Conservation (phyloP, 2,113 vertebrate genomes). For the Morone chrysops region DNA sequence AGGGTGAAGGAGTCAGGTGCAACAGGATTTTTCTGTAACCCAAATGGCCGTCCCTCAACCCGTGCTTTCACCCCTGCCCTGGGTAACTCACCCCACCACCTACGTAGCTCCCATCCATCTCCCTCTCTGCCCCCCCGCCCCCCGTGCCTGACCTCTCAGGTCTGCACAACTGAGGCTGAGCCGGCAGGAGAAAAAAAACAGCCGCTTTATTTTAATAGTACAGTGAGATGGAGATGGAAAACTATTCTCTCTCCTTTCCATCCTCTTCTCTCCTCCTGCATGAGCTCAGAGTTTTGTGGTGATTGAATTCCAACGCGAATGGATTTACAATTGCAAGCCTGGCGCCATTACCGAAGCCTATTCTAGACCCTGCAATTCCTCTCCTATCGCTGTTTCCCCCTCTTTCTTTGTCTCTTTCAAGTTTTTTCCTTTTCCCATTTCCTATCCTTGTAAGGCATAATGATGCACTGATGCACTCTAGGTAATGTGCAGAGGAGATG, state of each 20-base stretch:
- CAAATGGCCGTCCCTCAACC: not conserved
- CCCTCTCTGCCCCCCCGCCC: not conserved
- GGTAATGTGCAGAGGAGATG: slow-evolving; percentile 70
- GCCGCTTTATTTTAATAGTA: slow-evolving; percentile 28
- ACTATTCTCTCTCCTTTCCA: not conserved
- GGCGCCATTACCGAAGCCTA: slow-evolving; percentile 30
- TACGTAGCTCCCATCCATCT: not conserved
- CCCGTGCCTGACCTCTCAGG: not conserved
- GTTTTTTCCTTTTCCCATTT: slow-evolving; percentile 20
- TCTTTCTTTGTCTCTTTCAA: slow-evolving; percentile 16
- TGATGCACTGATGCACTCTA: slow-evolving; percentile 73
- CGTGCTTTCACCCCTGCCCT: slow-evolving; percentile 24
- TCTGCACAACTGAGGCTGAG: slow-evolving; percentile 16
- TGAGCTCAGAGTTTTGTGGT: slow-evolving; percentile 38
- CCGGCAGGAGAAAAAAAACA: not conserved
- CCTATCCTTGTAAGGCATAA: slow-evolving; percentile 46
- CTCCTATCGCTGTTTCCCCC: slow-evolving; percentile 7
- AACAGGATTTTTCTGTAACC: slow-evolving; percentile 38
- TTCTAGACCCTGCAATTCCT: slow-evolving; percentile 31
- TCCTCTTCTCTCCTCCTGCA: not conserved
- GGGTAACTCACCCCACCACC: slow-evolving; percentile 6
- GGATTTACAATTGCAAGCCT: slow-evolving; percentile 65
- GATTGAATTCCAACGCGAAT: slow-evolving; percentile 68
- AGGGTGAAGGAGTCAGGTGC: slow-evolving; percentile 28
- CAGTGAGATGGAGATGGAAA: slow-evolving; percentile 30